Evolutionary conservation across 2,113 vertebrate genomes (phyloP), one percentile per base, ranked within the genome.

Genomic region (Eptesicus fuscus): DNA sequence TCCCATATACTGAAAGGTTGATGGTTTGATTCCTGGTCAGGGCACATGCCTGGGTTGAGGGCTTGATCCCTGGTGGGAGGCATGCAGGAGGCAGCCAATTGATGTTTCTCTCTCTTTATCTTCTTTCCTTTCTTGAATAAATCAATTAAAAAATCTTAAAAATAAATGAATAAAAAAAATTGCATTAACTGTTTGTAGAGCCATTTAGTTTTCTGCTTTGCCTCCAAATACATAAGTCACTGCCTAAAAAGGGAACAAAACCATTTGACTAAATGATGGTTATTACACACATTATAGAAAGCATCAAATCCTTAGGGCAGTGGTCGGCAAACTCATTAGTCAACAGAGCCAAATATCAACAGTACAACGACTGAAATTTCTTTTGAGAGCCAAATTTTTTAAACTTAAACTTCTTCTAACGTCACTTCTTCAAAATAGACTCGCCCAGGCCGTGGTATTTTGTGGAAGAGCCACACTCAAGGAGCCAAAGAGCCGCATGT

Each of bases 131-230:
- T 32, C 12, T 65, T 12, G 25, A 61, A 61, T 61, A 61, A 61
- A 28, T 61, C 9, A 28, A 61, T 61, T 63, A 7, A 65, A 65
- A 65, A 32, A 14, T 63, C 11, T 63, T 63, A 25, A 25, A 59
- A 59, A 59, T 59, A 10, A 59, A 59, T 59, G 23, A 25, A 25
- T 25, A 53, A 28, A 25, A n/a, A 65, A 70, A 71, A 77, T 5
- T 63, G 42, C 37, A 73, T 25, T 49, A 44, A 37, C 40, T 82
- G 53, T 90, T 88, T 51, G 59, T 23, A 77, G 51, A 78, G 30
- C 8, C 22, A 40, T 65, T 92, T 83, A 47, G 42, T 47, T 95
- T 83, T 95, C 79, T 86, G 69, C 56, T 89, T 93, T 56, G 69
- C 40, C 32, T 78, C 30, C 22, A 89, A 76, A 82, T 49, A 73